A percentile compares a stretch with the other conserved stretches of the same genome.
phyloP scores from a whole-genome alignment of 2,888 invertebrate species.

The Tuta absoluta region DNA sequence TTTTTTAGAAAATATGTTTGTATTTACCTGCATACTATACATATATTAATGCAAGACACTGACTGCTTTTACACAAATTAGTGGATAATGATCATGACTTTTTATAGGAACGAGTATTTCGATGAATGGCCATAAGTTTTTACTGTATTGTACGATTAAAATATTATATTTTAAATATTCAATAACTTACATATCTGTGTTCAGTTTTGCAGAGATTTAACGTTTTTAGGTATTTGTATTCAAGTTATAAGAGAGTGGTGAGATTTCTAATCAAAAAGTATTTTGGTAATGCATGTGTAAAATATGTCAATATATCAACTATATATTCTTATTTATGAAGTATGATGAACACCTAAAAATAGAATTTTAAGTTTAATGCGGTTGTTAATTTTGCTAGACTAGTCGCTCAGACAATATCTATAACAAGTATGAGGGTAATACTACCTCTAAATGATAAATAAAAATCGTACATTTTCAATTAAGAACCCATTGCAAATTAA shows the following conservation, averaged over 20 bases:
- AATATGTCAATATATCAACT: conserved; percentile 14
- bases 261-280: conserved; percentile 1
- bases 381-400: conserved; percentile 50
- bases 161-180: conserved; percentile 12
- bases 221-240: conserved; percentile 9
- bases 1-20: conserved; percentile 2
- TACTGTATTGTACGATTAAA: conserved; percentile 30
- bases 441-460: too few species aligned
- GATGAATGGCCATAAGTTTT: conserved; percentile 44
- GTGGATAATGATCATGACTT: conserved; percentile 20
- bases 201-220: conserved; percentile 24
- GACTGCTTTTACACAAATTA: conserved; percentile 24
- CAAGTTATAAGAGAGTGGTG: neutral
- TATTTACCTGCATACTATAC: neutral
- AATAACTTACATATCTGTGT: conserved; percentile 23
- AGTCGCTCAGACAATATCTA: conserved; percentile 43
- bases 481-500: neutral
- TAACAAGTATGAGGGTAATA: neutral
- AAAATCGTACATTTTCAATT: neutral
- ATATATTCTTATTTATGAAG: conserved; percentile 25
- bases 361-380: conserved; percentile 44
- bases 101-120: conserved; percentile 21
- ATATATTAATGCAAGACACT: conserved; percentile 17
- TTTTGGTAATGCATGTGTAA: neutral
- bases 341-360: conserved; percentile 34